Base-by-base conservation (phyloP, 2,113 vertebrate species). In the Gambusia affinis region DNA sequence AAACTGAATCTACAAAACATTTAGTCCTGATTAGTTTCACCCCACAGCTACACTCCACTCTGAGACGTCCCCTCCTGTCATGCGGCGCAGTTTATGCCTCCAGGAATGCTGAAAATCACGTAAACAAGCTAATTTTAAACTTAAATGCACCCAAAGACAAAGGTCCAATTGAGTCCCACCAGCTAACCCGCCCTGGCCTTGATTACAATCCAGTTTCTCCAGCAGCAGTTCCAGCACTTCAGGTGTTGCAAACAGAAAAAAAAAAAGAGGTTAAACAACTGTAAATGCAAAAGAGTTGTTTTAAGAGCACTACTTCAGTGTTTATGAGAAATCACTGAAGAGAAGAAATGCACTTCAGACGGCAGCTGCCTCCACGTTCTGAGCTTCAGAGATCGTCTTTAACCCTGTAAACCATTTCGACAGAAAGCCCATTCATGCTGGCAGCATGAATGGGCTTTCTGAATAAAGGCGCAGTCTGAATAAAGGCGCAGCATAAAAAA, bases 91-190 rank as follows among this genome's bases (percentile, higher is more conserved):
- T 90, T 90, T 84, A 87, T 54, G 71, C 67, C 79, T 27, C 4
- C 31, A 81, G 88, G 88, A 89, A 86, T 87, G 80, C 78, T 60
- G 74, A 68, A 83, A 90, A 92, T 88, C 78, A 78, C 75, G 86
- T 78, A 80, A 91, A 90, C 88, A 86, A 73, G 76, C 76, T 89
- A 79, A 88, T 82, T 89, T 90, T 85, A 88, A 42, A 84, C 65
- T 60, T n/a, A 15, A 82, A 88, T 75, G 71, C 69, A 62, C 69
- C 42, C 1, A 64, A 37, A 64, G 78, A 90, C 87, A 90, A 92
- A 84, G 83, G 82, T 79, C 78, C 65, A 27, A 75, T 89, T 92
- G 67, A 91, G 67, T 70, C 67, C 62, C 68, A 42, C 19, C 8
- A 14, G 27, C 29, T 11, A 8, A 28, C 11, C 29, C 44, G 15